Evolutionary conservation across 2,888 invertebrate genomes (phyloP).

Genomic region (Nebria salina): DNA sequence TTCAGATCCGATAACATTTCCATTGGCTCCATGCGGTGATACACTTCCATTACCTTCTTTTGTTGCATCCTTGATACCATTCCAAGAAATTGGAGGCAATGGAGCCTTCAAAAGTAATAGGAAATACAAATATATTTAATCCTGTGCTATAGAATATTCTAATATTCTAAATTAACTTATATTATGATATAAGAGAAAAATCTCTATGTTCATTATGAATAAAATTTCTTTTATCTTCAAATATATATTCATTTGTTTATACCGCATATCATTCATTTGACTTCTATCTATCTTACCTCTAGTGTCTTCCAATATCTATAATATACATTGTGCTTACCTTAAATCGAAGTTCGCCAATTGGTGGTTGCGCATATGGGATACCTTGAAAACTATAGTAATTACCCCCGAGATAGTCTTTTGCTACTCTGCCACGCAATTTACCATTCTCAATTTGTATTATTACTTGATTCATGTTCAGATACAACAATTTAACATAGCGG

Average conservation of each 20-base stretch:
- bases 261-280: too few relatives aligned
- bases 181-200: too few relatives aligned
- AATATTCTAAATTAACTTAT: too few relatives aligned
- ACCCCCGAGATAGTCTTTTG: constrained; percentile 52
- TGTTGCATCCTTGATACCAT: constrained; percentile 52
- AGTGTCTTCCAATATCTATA: too few relatives aligned
- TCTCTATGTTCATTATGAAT: background rate
- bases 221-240: background rate
- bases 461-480: constrained; percentile 36
- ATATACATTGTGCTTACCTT: constrained; percentile 53
- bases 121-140: background rate
- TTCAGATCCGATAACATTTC: constrained; percentile 52
- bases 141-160: too few relatives aligned
- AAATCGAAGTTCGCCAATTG: constrained; percentile 59
- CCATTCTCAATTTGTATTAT: constrained; percentile 56
- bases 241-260: too few relatives aligned
- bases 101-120: constrained; percentile 3
- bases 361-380: constrained; percentile 60
- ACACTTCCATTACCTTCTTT: constrained; percentile 53
- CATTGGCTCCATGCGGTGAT: constrained; percentile 49
- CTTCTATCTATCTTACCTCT: too few relatives aligned
- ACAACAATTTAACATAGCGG: background rate
- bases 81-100: constrained; percentile 45
- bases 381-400: constrained; percentile 57
- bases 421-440: constrained; percentile 54